A percentile compares a stretch with the other conserved stretches of the same genome.
phyloP scores from a whole-genome alignment of 2,888 invertebrate genomes.

The Lithosia quadra region DNA sequence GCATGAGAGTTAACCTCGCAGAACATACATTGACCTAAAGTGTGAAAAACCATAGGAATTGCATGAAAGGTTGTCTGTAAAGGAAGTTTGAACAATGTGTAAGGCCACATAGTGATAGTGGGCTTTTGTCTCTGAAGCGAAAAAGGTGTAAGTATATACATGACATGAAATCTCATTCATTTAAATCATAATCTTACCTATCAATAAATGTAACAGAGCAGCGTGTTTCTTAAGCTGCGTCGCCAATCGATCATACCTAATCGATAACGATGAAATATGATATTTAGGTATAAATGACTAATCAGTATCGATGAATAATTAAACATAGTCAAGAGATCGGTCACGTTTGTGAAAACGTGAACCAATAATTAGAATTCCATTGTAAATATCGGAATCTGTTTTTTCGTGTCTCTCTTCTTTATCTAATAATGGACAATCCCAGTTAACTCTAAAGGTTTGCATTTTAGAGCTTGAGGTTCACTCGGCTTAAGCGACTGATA shows the following conservation, averaged over 20 bases:
- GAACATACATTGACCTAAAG: not conserved
- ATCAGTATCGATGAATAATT: constrained; percentile 14
- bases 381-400: constrained; percentile 5
- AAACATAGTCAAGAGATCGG: not conserved
- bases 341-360: constrained; percentile 28
- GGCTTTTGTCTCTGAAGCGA: not conserved
- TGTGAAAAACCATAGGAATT: not conserved
- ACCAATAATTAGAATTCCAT: constrained; percentile 5
- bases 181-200: not conserved
- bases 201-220: not conserved
- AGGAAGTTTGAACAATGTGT: not conserved
- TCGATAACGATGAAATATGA: constrained; percentile 20
- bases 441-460: not conserved
- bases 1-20: not conserved
- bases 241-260: constrained; percentile 14
- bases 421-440: not conserved
- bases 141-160: not conserved
- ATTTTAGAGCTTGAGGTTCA: not conserved
- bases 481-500: too few relatives aligned
- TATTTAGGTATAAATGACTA: constrained; percentile 12
- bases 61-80: not conserved
- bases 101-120: not conserved
- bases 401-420: too few relatives aligned
- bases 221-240: not conserved
- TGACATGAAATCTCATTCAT: constrained; percentile 8